Conservation (phyloP, 2,888 invertebrate genomes). For the Platynereis dumerilii region DNA sequence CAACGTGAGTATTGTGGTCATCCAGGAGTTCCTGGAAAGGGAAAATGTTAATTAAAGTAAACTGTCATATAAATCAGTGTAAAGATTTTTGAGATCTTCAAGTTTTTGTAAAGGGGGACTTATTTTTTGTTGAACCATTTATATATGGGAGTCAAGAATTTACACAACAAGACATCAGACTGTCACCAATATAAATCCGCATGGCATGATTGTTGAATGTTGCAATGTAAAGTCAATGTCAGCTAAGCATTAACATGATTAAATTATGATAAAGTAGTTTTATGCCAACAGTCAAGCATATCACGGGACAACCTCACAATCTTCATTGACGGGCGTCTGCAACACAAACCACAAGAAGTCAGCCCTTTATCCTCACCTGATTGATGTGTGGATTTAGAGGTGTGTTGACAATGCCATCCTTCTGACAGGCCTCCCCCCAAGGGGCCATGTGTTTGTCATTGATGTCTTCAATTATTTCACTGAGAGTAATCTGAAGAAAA, state of each 20-base stretch:
- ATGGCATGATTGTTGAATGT: not conserved
- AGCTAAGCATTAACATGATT: too few relatives aligned
- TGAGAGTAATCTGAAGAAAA: conserved; percentile 74
- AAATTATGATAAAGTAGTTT: too few relatives aligned
- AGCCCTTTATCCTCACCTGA: conserved; percentile 65
- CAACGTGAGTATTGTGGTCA: conserved; percentile 80
- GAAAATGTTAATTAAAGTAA: not conserved
- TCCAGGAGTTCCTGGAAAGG: conserved; percentile 71
- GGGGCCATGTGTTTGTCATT: conserved; percentile 92
- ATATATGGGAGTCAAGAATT: too few relatives aligned
- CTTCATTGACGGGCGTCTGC: conserved; percentile 76
- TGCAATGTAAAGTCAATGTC: not conserved
- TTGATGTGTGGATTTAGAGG: conserved; percentile 88
- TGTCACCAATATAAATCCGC: too few relatives aligned
- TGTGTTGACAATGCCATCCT: conserved; percentile 78
- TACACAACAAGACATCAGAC: too few relatives aligned
- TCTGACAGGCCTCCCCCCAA: conserved; percentile 86
- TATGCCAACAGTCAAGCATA: too few relatives aligned
- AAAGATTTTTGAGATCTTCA: too few relatives aligned
- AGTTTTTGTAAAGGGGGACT: too few relatives aligned
- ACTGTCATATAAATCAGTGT: not conserved
- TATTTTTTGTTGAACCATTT: too few relatives aligned
- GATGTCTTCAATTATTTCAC: conserved; percentile 83
- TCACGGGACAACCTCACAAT: conserved; percentile 80
- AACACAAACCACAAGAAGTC: conserved; percentile 25